phyloP scores from a whole-genome alignment of 2,797 vertebrate genomes.

The Brotula barbata region DNA sequence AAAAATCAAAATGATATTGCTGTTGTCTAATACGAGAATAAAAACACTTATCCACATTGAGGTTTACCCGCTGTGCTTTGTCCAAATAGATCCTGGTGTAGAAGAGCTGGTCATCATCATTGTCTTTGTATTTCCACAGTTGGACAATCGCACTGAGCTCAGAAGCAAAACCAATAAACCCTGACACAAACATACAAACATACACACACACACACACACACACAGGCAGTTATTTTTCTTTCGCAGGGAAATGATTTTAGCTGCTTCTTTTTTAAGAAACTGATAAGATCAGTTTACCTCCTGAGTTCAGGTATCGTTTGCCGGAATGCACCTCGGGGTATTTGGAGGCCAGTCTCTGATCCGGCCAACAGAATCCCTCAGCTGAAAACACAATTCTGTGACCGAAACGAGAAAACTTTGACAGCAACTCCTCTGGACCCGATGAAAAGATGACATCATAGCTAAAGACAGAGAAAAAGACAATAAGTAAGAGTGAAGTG shows the following conservation, averaged over 20 bases:
- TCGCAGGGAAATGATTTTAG: not conserved
- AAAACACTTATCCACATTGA: too few species aligned
- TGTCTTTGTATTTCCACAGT: slow-evolving; percentile 86
- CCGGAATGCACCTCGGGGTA: slow-evolving; percentile 83
- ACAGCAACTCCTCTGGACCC: slow-evolving; percentile 82
- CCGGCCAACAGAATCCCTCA: slow-evolving; percentile 89
- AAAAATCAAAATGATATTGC: not conserved
- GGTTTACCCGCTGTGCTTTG: slow-evolving; percentile 77
- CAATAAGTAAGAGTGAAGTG: not conserved
- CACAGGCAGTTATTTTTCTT: too few species aligned
- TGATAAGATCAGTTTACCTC: slow-evolving; percentile 72
- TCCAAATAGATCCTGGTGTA: slow-evolving; percentile 89
- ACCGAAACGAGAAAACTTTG: slow-evolving; percentile 79
- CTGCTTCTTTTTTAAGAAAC: not conserved
- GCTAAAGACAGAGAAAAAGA: slow-evolving; percentile 45
- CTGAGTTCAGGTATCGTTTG: slow-evolving; percentile 90
- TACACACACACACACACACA: slow-evolving; percentile 18
- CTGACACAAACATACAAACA: slow-evolving; percentile 56
- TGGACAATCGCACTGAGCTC: slow-evolving; percentile 79
- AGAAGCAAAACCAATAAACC: slow-evolving; percentile 84
- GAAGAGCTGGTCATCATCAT: slow-evolving; percentile 88
- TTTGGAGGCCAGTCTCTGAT: slow-evolving; percentile 84
- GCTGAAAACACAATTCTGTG: slow-evolving; percentile 86
- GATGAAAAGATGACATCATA: slow-evolving; percentile 86
- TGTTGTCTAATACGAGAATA: too few species aligned